Evolutionary conservation across 1,140 invertebrate species (phyloP), one percentile per base, ranked within the genome.

Genomic region (Pteromalus puparum): DNA sequence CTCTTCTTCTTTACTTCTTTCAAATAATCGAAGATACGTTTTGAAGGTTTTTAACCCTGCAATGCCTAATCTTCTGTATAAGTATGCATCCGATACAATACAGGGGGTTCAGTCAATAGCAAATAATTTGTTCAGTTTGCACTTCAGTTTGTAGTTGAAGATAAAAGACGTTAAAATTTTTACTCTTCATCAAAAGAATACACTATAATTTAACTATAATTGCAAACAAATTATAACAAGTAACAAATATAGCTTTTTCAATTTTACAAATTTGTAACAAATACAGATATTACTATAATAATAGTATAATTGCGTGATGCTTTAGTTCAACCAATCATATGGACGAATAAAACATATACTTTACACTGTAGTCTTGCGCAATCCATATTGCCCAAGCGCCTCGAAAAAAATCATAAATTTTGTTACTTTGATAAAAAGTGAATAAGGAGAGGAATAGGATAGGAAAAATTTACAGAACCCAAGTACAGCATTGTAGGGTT

Each of bases 331-430:
- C 70, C 30, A 38, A 73, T 73, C 26, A 34, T 18, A 68, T 24
- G 34, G 76, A 34, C 76, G n/a, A 68, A 79, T 5, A 42, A 67
- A 79, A 67, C 61, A 42, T 42, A 42, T 42, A 42, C 15, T 38
- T 38, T 67, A 24, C 34, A 78, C 74, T 82, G 61, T 53, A 81
- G 7, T 81, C 46, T 82, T 80, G 81, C 76, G 79, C 85, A 81
- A 79, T 68, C 76, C 85, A 13, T 48, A 85, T 86, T 86, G 73
- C 82, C 82, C 76, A 75, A 67, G 70, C 83, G 67, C 70, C 81
- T 65, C 38, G 7, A 15, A 67, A 38, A 67, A 24, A 28, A 78
- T 13, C 2, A 68, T 5, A 24, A 24, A 10, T 21, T 46, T 34
- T 74, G n/a, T 42, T 67, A 70, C 65, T 70, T 10, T 70, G 67